Evolutionary conservation across 2,888 invertebrate genomes (phyloP).

Genomic region (Lepetodrilus schrolli): DNA sequence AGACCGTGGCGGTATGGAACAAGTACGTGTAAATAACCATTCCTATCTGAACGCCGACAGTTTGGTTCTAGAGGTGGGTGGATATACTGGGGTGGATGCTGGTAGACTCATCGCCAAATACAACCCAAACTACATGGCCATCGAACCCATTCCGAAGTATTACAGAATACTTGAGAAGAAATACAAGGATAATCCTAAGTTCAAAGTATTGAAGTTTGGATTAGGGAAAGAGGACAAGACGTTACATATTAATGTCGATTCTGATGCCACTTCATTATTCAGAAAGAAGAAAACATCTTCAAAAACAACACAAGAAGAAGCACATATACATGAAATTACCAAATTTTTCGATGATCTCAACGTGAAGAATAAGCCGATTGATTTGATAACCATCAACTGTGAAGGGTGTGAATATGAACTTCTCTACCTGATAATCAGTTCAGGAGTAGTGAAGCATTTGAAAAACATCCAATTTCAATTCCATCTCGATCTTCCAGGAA

Average conservation of each 20-base stretch:
- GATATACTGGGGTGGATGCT: conserved; percentile 31
- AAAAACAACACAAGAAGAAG: not conserved
- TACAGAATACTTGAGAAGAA: not conserved
- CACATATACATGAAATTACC: not conserved
- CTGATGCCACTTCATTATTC: conserved; percentile 28
- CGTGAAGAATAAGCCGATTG: conserved; percentile 8
- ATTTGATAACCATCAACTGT: conserved; percentile 28
- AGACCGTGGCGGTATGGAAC: not conserved
- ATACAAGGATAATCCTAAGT: not conserved
- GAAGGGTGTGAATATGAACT: conserved; percentile 33
- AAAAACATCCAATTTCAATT: conserved; percentile 31
- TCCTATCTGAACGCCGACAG: conserved; percentile 14
- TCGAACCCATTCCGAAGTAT: conserved; percentile 30
- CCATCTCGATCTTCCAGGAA: conserved; percentile 29
- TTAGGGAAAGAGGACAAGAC: conserved; percentile 17
- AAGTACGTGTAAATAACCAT: not conserved
- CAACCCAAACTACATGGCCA: conserved; percentile 14
- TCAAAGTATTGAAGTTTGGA: conserved; percentile 29
- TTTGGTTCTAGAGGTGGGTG: conserved; percentile 26
- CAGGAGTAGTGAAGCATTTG: not conserved
- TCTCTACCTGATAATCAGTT: conserved; percentile 6
- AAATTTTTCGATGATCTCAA: conserved; percentile 14
- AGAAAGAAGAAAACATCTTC: not conserved
- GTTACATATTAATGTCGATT: not conserved
- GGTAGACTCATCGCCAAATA: not conserved